Percentiles rank a stretch among this genome's conserved stretches.
Conservation (phyloP, 1,140 invertebrate species). For the Drosophila grimshawi region DNA sequence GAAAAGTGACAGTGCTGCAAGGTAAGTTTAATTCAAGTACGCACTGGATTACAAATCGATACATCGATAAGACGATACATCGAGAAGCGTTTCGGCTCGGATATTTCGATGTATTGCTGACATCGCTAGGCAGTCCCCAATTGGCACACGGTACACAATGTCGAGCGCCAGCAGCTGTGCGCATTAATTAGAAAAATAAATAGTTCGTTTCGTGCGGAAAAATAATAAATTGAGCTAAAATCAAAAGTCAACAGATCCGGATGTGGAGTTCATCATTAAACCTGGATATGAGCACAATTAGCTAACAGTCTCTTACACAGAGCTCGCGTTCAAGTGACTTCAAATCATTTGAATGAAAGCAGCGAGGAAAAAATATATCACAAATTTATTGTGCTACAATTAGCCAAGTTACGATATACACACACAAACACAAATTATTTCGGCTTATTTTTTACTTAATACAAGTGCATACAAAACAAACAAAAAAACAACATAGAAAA, state of each 20-base stretch:
- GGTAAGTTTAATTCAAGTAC: not conserved
- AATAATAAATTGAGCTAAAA: slow-evolving; percentile 43
- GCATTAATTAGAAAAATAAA: slow-evolving; percentile 52
- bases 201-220: slow-evolving; percentile 54
- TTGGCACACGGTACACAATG: slow-evolving; percentile 55
- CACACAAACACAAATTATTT: slow-evolving; percentile 23
- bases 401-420: slow-evolving; percentile 35
- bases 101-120: slow-evolving; percentile 12
- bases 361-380: slow-evolving; percentile 15
- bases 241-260: slow-evolving; percentile 44
- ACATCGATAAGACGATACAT: slow-evolving; percentile 17
- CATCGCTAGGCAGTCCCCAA: slow-evolving; percentile 30
- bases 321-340: slow-evolving; percentile 23
- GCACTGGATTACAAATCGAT: slow-evolving; percentile 1
- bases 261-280: slow-evolving; percentile 40
- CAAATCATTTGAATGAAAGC: slow-evolving; percentile 19
- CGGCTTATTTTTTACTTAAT: slow-evolving; percentile 28
- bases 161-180: slow-evolving; percentile 51
- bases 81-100: not conserved
- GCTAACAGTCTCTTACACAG: slow-evolving; percentile 12
- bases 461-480: slow-evolving; percentile 26
- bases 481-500: slow-evolving; percentile 13
- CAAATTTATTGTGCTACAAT: slow-evolving; percentile 46
- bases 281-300: slow-evolving; percentile 43
- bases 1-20: slow-evolving; percentile 15